phyloP scores from a whole-genome alignment of 2,888 invertebrate genomes.

The Romanomermis culicivorax region DNA sequence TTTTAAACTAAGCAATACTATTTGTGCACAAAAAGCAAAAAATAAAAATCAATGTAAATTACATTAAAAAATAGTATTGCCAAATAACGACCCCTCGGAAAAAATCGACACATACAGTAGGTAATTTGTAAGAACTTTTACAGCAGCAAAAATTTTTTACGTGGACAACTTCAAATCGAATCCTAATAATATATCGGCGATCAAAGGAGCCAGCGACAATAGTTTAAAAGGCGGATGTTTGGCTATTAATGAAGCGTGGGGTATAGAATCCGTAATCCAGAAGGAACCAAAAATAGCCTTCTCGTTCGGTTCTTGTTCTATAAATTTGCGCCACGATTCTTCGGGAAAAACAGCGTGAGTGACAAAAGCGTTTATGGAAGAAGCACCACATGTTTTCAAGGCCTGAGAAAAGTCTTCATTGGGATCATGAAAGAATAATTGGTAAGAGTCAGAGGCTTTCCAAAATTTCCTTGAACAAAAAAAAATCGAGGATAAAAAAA shows the following conservation, averaged over 20 bases:
- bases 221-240: conserved; percentile 28
- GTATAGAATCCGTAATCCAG: conserved; percentile 32
- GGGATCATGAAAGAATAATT: no score
- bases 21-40: no score
- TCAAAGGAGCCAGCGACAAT: conserved; percentile 26
- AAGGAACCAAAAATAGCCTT: conserved; percentile 25
- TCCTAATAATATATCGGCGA: conserved; percentile 27
- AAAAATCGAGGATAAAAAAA: neutral
- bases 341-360: conserved; percentile 32
- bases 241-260: conserved; percentile 28
- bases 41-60: no score
- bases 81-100: no score
- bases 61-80: no score
- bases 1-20: no score
- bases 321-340: conserved; percentile 30
- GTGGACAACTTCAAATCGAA: conserved; percentile 21
- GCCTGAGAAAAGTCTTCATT: conserved; percentile 18
- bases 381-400: conserved; percentile 25
- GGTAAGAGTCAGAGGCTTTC: no score
- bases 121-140: no score
- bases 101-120: no score
- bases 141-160: no score
- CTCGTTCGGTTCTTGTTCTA: conserved; percentile 10
- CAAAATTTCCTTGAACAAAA: no score
- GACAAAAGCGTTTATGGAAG: conserved; percentile 28